Evolutionary conservation across 2,888 invertebrate genomes (phyloP), one percentile per base, ranked within the genome.

Genomic region (Pogonocherus hispidulus): DNA sequence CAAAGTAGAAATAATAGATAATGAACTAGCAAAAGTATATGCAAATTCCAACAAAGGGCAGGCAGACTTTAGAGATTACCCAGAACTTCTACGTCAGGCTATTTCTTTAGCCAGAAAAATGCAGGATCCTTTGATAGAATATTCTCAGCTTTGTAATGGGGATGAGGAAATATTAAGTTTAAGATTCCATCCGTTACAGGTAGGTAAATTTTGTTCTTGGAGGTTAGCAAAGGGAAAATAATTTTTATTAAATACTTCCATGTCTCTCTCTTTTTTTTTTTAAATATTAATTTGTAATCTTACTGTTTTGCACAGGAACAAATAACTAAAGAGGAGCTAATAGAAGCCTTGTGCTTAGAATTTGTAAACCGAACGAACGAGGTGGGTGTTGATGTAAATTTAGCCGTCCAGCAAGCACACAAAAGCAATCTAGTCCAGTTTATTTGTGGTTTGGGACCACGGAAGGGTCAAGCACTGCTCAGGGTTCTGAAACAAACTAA

Each of bases 151-250:
- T 0, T 99, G 98, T 84, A 97, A 97, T 3, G 91, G 93, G 0
- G 99, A 99, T 81, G 98, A 99, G 74, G 99, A 99, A 88, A 95
- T 99, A 74, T 87, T 99, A 16, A 98, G 98, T 82, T 89, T 99
- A 23, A 90, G 96, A 63, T 98, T 95, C 83, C 98, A 99, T 85
- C 90, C 95, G 0, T 84, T 98, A 51, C 92, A 94, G 85, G 93
- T 78, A 37, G 46, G 74, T 32, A 11, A 2, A 32, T 11, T 9
- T 27, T 4, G 27, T 8, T 32, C 1, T 32, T 32, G 0, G 11
- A 32, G 3, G 11, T 32, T 32, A n/a, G n/a, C n/a, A n/a, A n/a
- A n/a, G n/a, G n/a, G n/a, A n/a, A n/a, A n/a, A n/a, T n/a, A n/a
- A n/a, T n/a, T n/a, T n/a, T n/a, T n/a, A n/a, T n/a, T n/a, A n/a